phyloP scores from a whole-genome alignment of 92 coral and sea anemone species.

The Parazoanthus atlanticus region DNA sequence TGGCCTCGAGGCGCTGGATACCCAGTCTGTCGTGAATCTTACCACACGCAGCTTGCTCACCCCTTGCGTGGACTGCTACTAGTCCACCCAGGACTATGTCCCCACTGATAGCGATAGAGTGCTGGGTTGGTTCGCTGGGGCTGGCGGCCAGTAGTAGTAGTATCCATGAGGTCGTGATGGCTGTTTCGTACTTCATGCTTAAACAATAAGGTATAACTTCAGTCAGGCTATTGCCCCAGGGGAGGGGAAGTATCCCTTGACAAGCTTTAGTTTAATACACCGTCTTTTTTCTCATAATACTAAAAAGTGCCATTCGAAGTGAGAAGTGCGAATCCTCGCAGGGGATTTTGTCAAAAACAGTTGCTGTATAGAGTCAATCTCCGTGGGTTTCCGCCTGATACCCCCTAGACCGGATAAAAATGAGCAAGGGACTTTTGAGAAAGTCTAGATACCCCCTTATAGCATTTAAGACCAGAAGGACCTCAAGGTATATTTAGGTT shows the following conservation, averaged over 20 bases:
- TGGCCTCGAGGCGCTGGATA: slow-evolving; percentile 90
- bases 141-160: background rate
- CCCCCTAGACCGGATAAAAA: too few relatives aligned
- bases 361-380: too few relatives aligned
- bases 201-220: background rate
- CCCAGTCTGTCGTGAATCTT: slow-evolving; percentile 81
- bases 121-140: slow-evolving; percentile 9
- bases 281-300: too few relatives aligned
- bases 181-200: slow-evolving; percentile 35
- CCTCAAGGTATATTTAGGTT: too few relatives aligned
- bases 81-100: slow-evolving; percentile 85
- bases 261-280: too few relatives aligned
- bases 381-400: too few relatives aligned
- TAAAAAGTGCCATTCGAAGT: too few relatives aligned
- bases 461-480: too few relatives aligned
- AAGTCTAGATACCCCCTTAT: too few relatives aligned
- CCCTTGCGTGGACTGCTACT: slow-evolving; percentile 82
- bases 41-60: slow-evolving; percentile 58
- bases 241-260: background rate
- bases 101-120: slow-evolving; percentile 54
- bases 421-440: too few relatives aligned
- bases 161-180: background rate
- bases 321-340: too few relatives aligned
- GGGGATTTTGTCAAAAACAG: too few relatives aligned
- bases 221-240: background rate